A percentile compares a stretch with the other conserved stretches of the same genome.
Evolutionary conservation across 2,888 invertebrate genomes (phyloP).

Genomic region (Mactromeris polynyma): DNA sequence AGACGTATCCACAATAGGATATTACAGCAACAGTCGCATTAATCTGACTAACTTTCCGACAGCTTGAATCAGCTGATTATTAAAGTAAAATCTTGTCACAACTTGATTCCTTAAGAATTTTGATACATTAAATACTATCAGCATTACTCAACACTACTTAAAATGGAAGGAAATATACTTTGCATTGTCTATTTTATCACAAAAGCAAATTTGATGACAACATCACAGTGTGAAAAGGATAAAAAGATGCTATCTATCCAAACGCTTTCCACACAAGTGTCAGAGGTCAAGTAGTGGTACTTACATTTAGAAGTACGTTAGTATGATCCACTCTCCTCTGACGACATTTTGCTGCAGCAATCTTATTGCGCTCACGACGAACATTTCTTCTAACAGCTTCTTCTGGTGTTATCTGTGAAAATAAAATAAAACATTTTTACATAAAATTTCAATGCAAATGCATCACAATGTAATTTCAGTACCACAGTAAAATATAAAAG

Average conservation of each 20-base stretch:
- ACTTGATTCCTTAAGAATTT: background rate
- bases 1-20: background rate
- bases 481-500: too few species aligned
- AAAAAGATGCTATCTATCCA: background rate
- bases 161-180: background rate
- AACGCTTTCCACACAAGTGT: background rate
- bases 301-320: constrained; percentile 93
- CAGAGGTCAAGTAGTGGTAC: background rate
- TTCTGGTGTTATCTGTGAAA: constrained; percentile 90
- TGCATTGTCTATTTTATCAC: background rate
- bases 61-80: background rate
- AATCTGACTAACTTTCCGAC: background rate
- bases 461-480: too few species aligned
- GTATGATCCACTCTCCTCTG: constrained; percentile 98
- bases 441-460: background rate
- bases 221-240: background rate
- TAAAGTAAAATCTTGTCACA: background rate
- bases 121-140: background rate
- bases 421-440: background rate
- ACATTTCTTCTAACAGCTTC: constrained; percentile 96
- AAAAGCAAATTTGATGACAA: background rate
- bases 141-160: background rate
- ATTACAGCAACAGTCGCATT: background rate
- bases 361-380: constrained; percentile 97
- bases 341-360: constrained; percentile 98